Evolutionary conservation across 2,113 vertebrate genomes (phyloP).

Genomic region (Microtus ochrogaster): DNA sequence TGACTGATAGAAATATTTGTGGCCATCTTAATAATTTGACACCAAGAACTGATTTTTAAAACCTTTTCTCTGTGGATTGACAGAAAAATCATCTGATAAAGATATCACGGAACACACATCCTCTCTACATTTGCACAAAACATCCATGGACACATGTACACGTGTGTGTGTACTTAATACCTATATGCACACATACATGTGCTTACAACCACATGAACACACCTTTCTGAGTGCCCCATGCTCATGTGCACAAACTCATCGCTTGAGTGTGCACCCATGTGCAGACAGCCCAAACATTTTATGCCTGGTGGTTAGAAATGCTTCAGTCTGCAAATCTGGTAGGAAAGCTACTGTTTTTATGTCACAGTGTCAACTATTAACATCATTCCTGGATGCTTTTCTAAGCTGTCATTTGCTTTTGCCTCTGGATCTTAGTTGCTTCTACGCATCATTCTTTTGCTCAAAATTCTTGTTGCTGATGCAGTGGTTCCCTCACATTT

Average conservation of each 20-base stretch:
- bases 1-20: background rate
- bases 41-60: background rate
- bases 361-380: background rate
- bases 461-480: background rate
- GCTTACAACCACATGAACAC: background rate
- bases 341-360: background rate
- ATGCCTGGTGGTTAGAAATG: background rate
- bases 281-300: background rate
- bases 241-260: background rate
- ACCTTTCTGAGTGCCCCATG: background rate
- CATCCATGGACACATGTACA: too few relatives aligned
- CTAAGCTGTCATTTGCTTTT: background rate
- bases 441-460: background rate
- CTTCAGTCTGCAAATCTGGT: background rate
- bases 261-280: background rate
- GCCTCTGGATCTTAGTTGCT: background rate
- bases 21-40: conserved; percentile 45
- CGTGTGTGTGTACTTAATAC: background rate
- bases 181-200: background rate
- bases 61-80: conserved; percentile 17
- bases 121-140: rapidly evolving
- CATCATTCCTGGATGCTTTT: background rate
- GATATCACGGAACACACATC: background rate
- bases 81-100: conserved; percentile 9
- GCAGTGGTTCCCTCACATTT: background rate